Base-by-base conservation (phyloP, 2,888 invertebrate species). In the Polia nebulosa region DNA sequence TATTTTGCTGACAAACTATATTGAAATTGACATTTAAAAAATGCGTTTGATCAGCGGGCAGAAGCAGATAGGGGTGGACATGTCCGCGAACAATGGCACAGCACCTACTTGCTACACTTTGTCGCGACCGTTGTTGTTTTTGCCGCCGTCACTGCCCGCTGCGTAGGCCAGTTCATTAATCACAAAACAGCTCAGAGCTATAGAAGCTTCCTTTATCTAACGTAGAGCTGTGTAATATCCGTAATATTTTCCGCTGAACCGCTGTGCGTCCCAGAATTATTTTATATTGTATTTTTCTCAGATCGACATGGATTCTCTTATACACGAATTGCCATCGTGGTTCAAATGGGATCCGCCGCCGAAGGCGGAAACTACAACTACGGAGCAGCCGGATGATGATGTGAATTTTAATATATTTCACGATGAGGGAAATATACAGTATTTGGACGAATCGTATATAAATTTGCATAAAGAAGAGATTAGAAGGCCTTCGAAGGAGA, bases 341-440 rank as follows among this genome's bases (percentile, higher is more conserved):
- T 95, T 95, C 84, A 95, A 95, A 86, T 95, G 95, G 95, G 95
- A 95, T 71, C 93, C 95, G 1, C 93, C 91, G 0, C 90, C 91
- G 15, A 94, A 94, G 78, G 74, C 89, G 3, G 95, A 95, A 65
- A 92, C 93, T 32, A 95, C 95, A 0, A 95, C 95, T 9, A 94
- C 94, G 0, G 93, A 93, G 25, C 87, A 85, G 58, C 90, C 93
- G 3, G 94, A 94, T 11, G 95, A 95, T 36, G 95, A 95, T 53
- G 79, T 90, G 41, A 91, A 91, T 85, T 92, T 94, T 78, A 95
- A 93, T 79, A 89, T 94, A 80, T 95, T 95, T 67, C 94, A 94
- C 74, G 95, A 95, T 65, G 95, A 95, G 67, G 90, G 89, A 69
- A 95, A 94, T 74, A 89, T 95, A 60, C 95, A 95, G 77, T 95